Conservation (phyloP, 2,888 invertebrate species). For the Synanthedon myopaeformis region DNA sequence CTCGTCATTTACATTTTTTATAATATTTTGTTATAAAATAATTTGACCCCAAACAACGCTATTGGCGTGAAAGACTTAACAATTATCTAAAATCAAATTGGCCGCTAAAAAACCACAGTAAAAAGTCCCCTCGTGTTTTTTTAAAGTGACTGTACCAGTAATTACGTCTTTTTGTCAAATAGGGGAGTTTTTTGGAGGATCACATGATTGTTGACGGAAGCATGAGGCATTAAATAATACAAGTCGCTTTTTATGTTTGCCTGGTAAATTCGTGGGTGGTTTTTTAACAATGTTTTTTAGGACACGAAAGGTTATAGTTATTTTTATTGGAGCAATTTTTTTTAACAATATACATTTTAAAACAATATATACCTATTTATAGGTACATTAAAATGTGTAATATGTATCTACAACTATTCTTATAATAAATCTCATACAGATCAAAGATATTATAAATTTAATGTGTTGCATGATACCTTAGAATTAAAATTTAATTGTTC, state of each 20-base stretch:
- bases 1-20: background rate
- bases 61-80: background rate
- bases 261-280: no score
- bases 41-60: background rate
- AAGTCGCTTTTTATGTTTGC: conserved; percentile 3
- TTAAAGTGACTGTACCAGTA: conserved; percentile 19
- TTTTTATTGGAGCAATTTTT: no score
- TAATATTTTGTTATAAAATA: background rate
- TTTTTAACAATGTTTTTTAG: no score
- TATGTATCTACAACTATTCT: no score
- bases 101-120: conserved; percentile 16
- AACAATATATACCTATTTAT: no score
- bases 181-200: conserved; percentile 29
- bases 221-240: conserved; percentile 21
- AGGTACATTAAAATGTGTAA: no score
- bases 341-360: no score
- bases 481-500: no score
- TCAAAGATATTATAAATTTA: no score
- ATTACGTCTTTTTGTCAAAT: conserved; percentile 26
- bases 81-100: conserved; percentile 18
- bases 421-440: no score
- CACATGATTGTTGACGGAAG: conserved; percentile 27
- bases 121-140: conserved; percentile 32
- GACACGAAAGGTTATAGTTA: no score
- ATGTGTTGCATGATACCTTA: no score